These are phyloP conservation scores for Rhysida immarginata DNA, from an alignment of 1,140 invertebrate genomes.

Conservation along the genomic window DNA sequence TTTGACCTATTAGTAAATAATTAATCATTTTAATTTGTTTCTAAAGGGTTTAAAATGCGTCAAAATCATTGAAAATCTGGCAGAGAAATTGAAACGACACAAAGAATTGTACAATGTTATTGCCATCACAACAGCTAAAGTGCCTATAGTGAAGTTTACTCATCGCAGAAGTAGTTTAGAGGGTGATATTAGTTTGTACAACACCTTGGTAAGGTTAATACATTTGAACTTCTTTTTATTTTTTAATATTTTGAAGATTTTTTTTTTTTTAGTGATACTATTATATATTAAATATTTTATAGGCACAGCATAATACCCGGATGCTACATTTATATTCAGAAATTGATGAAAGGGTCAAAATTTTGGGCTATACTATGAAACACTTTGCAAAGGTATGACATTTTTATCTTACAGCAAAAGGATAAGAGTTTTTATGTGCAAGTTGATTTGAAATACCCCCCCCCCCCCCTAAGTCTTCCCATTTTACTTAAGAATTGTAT, in stretches of 20 bases:
- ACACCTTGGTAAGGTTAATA: slow-evolving; percentile 30
- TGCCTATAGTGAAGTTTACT: slow-evolving; percentile 47
- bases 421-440: too few species aligned
- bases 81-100: slow-evolving; percentile 28
- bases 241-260: neutral
- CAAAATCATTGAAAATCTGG: slow-evolving; percentile 31
- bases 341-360: slow-evolving; percentile 38
- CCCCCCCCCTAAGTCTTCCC: too few species aligned
- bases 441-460: too few species aligned
- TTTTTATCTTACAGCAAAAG: too few species aligned
- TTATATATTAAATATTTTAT: slow-evolving; percentile 10
- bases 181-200: slow-evolving; percentile 46
- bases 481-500: neutral
- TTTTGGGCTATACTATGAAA: slow-evolving; percentile 41
- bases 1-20: too few species aligned
- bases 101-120: slow-evolving; percentile 32
- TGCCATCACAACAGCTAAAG: slow-evolving; percentile 43
- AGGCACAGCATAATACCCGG: slow-evolving; percentile 40
- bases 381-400: slow-evolving; percentile 38
- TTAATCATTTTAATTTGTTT: too few species aligned
- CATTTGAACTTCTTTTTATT: neutral
- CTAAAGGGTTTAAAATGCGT: slow-evolving; percentile 28
- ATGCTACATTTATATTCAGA: slow-evolving; percentile 36
- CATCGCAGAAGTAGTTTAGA: slow-evolving; percentile 34
- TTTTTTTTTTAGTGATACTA: slow-evolving; percentile 1